phyloP scores from a whole-genome alignment of 2,888 invertebrate genomes.

The Caenorhabditis drosophilae region DNA sequence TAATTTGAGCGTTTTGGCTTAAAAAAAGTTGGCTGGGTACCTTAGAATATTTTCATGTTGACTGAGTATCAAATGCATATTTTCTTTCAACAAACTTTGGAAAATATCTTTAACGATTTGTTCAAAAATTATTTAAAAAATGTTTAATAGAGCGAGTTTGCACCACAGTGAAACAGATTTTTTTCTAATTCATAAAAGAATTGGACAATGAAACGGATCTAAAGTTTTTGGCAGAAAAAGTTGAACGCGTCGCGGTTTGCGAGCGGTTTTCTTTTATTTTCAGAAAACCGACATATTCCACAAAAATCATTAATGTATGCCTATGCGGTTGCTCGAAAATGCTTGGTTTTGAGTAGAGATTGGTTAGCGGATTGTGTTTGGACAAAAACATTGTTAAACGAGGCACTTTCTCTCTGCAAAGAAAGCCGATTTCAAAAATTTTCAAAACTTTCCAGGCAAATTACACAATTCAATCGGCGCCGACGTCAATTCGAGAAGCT shows the following conservation, averaged over 20 bases:
- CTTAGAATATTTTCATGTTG: not conserved
- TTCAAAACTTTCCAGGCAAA: constrained; percentile 16
- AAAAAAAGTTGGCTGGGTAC: not conserved
- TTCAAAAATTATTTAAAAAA: no score
- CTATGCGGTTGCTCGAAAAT: constrained; percentile 28
- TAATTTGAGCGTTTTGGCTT: not conserved
- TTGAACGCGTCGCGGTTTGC: no score
- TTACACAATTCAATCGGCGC: constrained; percentile 18
- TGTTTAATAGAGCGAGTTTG: constrained; percentile 1
- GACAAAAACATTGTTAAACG: constrained; percentile 4
- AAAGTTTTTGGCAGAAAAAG: no score
- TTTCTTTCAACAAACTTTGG: not conserved
- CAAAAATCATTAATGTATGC: constrained; percentile 27
- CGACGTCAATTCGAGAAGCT: not conserved
- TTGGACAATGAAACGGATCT: no score
- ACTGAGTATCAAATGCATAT: not conserved
- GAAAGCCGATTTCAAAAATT: no score
- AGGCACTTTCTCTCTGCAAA: no score
- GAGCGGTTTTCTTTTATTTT: constrained; percentile 4
- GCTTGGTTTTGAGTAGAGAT: constrained; percentile 16
- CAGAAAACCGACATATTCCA: constrained; percentile 20
- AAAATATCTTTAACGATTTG: no score
- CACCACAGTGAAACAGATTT: constrained; percentile 3
- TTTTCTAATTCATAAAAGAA: no score
- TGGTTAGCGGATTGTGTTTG: constrained; percentile 35